phyloP scores from a whole-genome alignment of 2,113 vertebrate species.

The Paramormyrops kingsleyae region DNA sequence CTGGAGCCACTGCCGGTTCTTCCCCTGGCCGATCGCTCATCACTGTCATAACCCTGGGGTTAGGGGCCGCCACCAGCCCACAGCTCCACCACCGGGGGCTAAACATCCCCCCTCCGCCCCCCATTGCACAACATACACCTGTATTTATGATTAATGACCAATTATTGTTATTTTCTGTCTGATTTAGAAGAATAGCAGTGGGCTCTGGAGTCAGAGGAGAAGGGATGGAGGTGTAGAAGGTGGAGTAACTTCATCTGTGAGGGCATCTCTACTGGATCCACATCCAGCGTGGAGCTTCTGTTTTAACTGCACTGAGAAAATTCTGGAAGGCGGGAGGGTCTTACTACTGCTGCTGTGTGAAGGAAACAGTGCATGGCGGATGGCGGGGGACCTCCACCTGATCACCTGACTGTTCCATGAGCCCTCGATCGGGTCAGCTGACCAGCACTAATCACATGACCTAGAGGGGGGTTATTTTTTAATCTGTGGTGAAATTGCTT shows the following conservation, averaged over 20 bases:
- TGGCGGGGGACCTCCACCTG: not conserved
- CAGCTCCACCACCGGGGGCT: not conserved
- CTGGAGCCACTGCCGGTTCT: not conserved
- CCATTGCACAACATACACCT: not conserved
- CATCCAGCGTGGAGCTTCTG: not conserved
- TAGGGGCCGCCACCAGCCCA: not conserved
- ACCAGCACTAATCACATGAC: not conserved
- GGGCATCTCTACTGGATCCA: not conserved
- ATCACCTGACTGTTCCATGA: not conserved
- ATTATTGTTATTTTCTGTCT: not conserved
- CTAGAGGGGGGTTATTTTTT: not conserved
- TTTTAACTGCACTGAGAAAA: not conserved
- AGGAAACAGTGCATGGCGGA: not conserved
- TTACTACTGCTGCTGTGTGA: not conserved
- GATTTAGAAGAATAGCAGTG: not conserved
- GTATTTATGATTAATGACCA: not conserved
- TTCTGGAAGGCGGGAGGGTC: not conserved
- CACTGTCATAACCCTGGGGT: not conserved
- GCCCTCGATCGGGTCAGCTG: not conserved
- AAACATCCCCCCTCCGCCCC: not conserved
- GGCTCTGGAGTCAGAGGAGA: not conserved
- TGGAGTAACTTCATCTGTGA: not conserved
- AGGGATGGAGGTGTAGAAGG: not conserved
- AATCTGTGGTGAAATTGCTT: not conserved
- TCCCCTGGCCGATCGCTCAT: not conserved